These are phyloP conservation scores for Bucco capensis DNA, from an alignment of 2,113 vertebrate species.

Conservation along the genomic window DNA sequence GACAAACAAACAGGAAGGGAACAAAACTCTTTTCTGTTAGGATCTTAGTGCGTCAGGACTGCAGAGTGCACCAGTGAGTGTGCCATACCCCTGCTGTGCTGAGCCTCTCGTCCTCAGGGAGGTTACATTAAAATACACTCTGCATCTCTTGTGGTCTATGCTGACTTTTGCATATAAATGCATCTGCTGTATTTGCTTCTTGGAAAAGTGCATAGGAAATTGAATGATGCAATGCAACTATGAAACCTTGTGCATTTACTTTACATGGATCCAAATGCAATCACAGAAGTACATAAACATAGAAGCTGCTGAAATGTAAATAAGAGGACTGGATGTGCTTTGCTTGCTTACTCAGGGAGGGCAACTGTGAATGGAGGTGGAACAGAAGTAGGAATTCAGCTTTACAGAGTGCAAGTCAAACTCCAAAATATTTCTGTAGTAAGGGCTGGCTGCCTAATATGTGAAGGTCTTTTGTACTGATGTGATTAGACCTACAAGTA, in stretches of 20 bases:
- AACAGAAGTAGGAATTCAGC: not conserved
- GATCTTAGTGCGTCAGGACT: not conserved
- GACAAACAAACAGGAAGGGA: not conserved
- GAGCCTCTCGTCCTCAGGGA: not conserved
- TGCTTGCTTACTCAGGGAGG: not conserved
- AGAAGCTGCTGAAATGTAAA: not conserved
- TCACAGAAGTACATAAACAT: not conserved
- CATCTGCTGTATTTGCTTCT: not conserved
- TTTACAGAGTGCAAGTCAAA: not conserved
- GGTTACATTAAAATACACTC: not conserved
- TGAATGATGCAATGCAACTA: not conserved
- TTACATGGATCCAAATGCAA: not conserved
- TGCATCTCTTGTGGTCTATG: accelerated
- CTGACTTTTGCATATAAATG: not conserved
- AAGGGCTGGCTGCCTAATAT: not conserved
- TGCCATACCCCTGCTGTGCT: not conserved
- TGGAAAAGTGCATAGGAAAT: not conserved
- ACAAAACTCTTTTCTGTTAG: not conserved
- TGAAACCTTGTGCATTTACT: not conserved
- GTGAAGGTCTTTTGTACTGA: not conserved
- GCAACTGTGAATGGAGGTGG: not conserved
- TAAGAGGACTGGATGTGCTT: not conserved
- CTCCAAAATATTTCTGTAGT: not conserved
- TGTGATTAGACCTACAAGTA: not conserved
- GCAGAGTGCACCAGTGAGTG: not conserved